Conservation (phyloP, 2,113 vertebrate genomes). For the Microcebus griseorufus region DNA sequence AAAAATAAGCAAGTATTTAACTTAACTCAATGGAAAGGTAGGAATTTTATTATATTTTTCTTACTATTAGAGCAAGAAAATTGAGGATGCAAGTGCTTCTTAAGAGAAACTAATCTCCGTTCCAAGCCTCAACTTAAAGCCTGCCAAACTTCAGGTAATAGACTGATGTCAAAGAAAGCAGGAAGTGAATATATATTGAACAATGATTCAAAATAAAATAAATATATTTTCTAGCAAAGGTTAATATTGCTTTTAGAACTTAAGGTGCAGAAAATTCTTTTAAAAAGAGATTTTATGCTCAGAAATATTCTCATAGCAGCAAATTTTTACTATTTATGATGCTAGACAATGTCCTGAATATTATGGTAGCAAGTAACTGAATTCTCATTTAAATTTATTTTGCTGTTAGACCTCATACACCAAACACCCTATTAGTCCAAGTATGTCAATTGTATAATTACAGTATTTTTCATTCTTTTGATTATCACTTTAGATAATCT, state of each 20-base stretch:
- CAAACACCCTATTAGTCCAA: neutral
- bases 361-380: neutral
- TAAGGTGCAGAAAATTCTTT: neutral
- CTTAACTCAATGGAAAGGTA: neutral
- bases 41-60: neutral
- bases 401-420: neutral
- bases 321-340: neutral
- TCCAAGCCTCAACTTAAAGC: neutral
- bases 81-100: neutral
- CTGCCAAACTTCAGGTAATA: neutral
- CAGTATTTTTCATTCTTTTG: neutral
- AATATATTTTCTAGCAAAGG: constrained; percentile 14
- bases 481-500: neutral
- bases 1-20: neutral
- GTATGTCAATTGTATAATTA: neutral
- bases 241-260: constrained; percentile 29
- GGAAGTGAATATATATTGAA: neutral
- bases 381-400: constrained; percentile 19
- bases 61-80: neutral
- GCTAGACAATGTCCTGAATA: neutral
- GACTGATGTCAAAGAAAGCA: neutral
- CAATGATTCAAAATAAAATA: constrained; percentile 5
- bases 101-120: constrained; percentile 17
- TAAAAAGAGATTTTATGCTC: neutral
- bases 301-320: neutral